phyloP scores from a whole-genome alignment of 2,888 invertebrate genomes.

The Polydrusus cervinus region DNA sequence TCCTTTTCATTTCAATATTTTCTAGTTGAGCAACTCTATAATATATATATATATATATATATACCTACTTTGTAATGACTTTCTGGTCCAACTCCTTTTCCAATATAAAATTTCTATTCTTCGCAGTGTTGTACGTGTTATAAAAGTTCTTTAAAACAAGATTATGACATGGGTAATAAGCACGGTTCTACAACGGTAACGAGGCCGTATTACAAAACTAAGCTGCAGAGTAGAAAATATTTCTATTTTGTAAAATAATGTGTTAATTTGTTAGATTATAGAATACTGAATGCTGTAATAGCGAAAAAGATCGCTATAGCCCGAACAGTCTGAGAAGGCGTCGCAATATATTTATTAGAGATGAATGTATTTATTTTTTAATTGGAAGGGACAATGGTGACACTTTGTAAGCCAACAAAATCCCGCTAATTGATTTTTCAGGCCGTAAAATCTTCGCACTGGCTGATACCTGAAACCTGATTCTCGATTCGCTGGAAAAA shows the following conservation, averaged over 20 bases:
- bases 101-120: slow-evolving; percentile 8
- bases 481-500: no score
- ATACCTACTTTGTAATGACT: slow-evolving; percentile 2
- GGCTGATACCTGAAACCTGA: no score
- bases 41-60: neutral
- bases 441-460: no score
- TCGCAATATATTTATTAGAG: no score
- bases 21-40: neutral
- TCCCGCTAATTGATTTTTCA: no score
- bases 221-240: neutral
- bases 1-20: no score
- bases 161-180: slow-evolving; percentile 1
- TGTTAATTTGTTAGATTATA: neutral
- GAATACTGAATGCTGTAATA: no score
- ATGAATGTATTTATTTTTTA: no score
- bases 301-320: no score
- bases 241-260: neutral
- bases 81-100: slow-evolving; percentile 8
- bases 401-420: no score
- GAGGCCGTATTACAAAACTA: neutral
- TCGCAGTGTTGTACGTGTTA: neutral
- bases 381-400: no score
- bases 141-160: slow-evolving; percentile 6
- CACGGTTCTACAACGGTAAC: neutral
- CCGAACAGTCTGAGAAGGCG: no score